Evolutionary conservation across 2,888 invertebrate genomes (phyloP), one percentile per base, ranked within the genome.

Genomic region (Sicus ferrugineus): DNA sequence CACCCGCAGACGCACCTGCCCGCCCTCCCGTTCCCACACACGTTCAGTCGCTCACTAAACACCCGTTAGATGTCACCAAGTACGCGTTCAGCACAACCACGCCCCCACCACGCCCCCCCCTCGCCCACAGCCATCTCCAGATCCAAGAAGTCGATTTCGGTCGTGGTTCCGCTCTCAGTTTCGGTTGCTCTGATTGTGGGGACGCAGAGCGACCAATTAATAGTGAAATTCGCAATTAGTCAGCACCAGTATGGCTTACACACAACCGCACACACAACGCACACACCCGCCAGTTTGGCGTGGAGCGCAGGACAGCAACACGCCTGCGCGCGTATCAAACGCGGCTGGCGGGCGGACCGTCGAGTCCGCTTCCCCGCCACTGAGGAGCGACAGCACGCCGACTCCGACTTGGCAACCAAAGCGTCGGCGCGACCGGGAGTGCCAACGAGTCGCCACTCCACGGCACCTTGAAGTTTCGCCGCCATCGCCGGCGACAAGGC

Each of bases 161-260:
- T 61, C 23, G 3, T 14, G 42, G 7, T 38, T 38, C 11, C 38
- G 11, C 5, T 42, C 0, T 42, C 42, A n/a, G 42, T 42, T 42
- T 42, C 2, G 16, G 42, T 42, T 42, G n/a, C n/a, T 42, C 16
- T n/a, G 14, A n/a, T n/a, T n/a, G n/a, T n/a, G n/a, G n/a, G 30
- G 30, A 56, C 30, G n/a, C 56, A 56, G 28, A 56, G n/a, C 26
- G 16, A 42, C 9, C 16, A 42, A 42, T 42, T 42, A 42, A 42
- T 42, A 48, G 9, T 21, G 19, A 19, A n/a, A n/a, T n/a, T n/a
- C n/a, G 42, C 11, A 34, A 52, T 31, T 21, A 66, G 30, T 56
- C 28, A 69, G 69, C 69, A 67, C 61, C 64, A 68, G 72, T 70
- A 72, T 72, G 72, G 72, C 72, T 69, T 69, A 72, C 63, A 66